Conservation (phyloP, 2,797 vertebrate species). For the Danio aesculapii region DNA sequence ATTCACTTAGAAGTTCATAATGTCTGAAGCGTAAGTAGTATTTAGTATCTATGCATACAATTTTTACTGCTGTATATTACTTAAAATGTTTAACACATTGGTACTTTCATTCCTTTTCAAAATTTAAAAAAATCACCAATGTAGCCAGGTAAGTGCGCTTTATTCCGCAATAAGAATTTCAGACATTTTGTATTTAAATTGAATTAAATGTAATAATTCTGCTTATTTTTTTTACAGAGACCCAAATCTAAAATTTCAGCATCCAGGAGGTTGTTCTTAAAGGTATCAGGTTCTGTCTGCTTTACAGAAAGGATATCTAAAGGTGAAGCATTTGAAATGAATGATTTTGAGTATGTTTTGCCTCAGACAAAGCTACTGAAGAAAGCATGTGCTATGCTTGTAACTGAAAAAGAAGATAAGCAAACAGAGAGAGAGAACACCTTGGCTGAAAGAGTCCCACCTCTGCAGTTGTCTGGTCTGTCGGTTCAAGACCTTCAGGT, state of each 20-base stretch:
- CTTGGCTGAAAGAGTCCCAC: constrained; percentile 70
- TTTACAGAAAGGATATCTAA: background rate
- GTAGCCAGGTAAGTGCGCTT: constrained; percentile 68
- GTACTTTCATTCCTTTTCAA: constrained; percentile 13
- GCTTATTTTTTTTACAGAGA: constrained; percentile 58
- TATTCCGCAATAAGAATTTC: background rate
- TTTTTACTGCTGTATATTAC: background rate
- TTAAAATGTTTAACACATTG: constrained; percentile 10
- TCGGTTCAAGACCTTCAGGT: constrained; percentile 76
- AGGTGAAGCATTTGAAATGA: background rate
- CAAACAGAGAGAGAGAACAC: constrained; percentile 65
- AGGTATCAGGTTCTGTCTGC: constrained; percentile 63
- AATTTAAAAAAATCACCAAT: constrained; percentile 11
- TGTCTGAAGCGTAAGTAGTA: constrained; percentile 77
- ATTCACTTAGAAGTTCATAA: constrained; percentile 56
- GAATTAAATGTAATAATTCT: background rate
- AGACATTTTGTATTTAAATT: background rate
- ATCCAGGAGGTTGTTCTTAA: constrained; percentile 75
- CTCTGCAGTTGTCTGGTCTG: constrained; percentile 70
- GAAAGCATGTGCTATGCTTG: constrained; percentile 68
- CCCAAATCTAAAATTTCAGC: constrained; percentile 74
- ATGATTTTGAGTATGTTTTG: constrained; percentile 1
- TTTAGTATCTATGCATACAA: too few relatives aligned
- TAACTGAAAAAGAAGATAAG: constrained; percentile 73
- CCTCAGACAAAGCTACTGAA: constrained; percentile 76